Evolutionary conservation across 2,797 vertebrate genomes (phyloP).

Genomic region (Danio aesculapii): DNA sequence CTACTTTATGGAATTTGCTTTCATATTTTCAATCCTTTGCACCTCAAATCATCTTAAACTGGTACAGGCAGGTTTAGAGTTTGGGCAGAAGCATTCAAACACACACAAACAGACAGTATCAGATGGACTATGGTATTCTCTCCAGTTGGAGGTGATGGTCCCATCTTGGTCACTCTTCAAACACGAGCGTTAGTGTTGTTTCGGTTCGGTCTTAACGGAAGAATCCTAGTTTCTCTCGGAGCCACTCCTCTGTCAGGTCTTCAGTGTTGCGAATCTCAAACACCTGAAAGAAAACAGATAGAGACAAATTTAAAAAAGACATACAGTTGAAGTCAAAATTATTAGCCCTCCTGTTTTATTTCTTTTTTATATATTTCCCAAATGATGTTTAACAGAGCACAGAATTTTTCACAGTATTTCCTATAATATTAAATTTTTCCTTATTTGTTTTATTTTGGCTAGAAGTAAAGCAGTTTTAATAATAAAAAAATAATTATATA

Average conservation of each 20-base stretch:
- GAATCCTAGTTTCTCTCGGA: conserved; percentile 81
- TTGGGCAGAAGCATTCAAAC: conserved; percentile 56
- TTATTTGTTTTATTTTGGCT: no score
- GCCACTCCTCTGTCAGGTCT: conserved; percentile 86
- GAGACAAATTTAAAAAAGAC: neutral
- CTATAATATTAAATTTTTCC: no score
- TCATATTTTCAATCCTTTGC: conserved; percentile 2
- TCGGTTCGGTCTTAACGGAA: conserved; percentile 72
- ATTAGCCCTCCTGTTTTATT: no score
- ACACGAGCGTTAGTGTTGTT: conserved; percentile 32
- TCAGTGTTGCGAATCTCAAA: conserved; percentile 86
- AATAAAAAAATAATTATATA: no score
- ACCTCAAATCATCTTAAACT: conserved; percentile 49
- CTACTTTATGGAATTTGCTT: conserved; percentile 1
- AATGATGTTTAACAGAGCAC: no score
- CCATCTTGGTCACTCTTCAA: conserved; percentile 64
- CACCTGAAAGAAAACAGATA: conserved; percentile 70
- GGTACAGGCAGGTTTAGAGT: conserved; percentile 64
- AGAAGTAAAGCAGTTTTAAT: no score
- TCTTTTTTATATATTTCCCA: no score
- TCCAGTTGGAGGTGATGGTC: conserved; percentile 61
- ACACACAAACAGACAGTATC: conserved; percentile 63
- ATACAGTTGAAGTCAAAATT: neutral
- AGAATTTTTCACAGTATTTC: no score
- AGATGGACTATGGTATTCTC: conserved; percentile 65